Conservation (phyloP, 2,797 vertebrate species). For the Gallinago nigripennis region DNA sequence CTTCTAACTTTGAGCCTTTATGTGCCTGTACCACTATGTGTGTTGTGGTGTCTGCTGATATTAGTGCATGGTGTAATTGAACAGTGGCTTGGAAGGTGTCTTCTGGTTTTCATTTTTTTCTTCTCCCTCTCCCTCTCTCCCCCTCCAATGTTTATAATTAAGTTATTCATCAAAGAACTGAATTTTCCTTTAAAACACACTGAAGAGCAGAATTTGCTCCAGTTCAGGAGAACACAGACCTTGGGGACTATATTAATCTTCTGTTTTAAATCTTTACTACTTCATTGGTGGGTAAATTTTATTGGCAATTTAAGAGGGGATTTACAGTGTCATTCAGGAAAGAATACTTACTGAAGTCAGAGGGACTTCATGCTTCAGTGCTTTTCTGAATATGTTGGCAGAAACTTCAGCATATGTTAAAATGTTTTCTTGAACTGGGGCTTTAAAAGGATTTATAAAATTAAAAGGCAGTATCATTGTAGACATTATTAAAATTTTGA, state of each 20-base stretch:
- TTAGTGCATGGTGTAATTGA: neutral
- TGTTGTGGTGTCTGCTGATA: neutral
- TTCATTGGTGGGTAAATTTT: neutral
- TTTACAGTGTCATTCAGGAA: neutral
- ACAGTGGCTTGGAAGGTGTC: neutral
- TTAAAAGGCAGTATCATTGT: neutral
- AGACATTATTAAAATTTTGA: neutral
- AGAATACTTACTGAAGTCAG: neutral
- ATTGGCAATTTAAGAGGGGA: neutral
- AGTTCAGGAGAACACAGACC: neutral
- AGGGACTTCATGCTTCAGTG: neutral
- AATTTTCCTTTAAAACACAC: neutral
- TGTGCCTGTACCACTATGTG: neutral
- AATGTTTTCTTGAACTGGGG: neutral
- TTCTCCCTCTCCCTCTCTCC: neutral
- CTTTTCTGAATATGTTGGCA: conserved; percentile 16
- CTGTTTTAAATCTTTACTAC: neutral
- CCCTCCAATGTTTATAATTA: neutral
- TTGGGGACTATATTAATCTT: neutral
- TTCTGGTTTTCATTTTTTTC: neutral
- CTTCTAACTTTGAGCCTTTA: neutral
- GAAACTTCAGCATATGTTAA: neutral
- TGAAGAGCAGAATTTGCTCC: neutral
- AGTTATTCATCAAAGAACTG: neutral
- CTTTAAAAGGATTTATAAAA: conserved; percentile 7